Base-by-base conservation (phyloP, 1,140 invertebrate genomes). In the Drosophila orosa region DNA sequence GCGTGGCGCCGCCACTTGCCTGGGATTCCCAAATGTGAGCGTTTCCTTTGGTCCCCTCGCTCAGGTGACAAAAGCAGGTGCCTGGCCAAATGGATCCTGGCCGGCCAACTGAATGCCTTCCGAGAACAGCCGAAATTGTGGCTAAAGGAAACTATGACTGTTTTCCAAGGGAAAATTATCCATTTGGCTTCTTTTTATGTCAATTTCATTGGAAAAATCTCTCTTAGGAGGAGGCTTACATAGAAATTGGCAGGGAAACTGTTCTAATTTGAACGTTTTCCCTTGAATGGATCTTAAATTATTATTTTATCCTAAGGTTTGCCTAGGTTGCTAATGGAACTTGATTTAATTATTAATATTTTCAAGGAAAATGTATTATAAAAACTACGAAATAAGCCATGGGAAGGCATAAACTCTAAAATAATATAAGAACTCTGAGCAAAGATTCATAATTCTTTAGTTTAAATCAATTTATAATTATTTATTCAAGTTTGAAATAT, bases 31-130 rank as follows among this genome's bases (percentile, higher is more conserved):
- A 37, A 72, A 33, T 71, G 42, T 31, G 52, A 57, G 22, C 42
- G 10, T 25, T 71, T 71, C 66, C 42, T 71, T 29, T 33, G 65
- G 25, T 57, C 63, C 33, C 63, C 33, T 71, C 42, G 65, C 65
- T 57, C 65, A 67, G 65, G 65, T 69, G 65, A 57, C 67, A 68
- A 57, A 56, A 35, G 31, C 67, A 56, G 65, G 33, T 47, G 50
- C 31, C 27, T 19, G 52, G 52, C 52, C 52, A 71, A 72, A 72
- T 72, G 66, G 52, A 48, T 71, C 65, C 52, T 40, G 66, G 22
- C 17, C n/a, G 65, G 68, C 42, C 66, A 40, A 71, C 50, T 35
- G 29, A 68, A 68, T 52, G 44, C 45, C 19, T 52, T 68, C 45
- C 65, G 61, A 68, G 61, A 66, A 66, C 29, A 42, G 24, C 9